Evolutionary conservation across 2,888 invertebrate genomes (phyloP), one percentile per base, ranked within the genome.

Genomic region (Dryococelus australis): DNA sequence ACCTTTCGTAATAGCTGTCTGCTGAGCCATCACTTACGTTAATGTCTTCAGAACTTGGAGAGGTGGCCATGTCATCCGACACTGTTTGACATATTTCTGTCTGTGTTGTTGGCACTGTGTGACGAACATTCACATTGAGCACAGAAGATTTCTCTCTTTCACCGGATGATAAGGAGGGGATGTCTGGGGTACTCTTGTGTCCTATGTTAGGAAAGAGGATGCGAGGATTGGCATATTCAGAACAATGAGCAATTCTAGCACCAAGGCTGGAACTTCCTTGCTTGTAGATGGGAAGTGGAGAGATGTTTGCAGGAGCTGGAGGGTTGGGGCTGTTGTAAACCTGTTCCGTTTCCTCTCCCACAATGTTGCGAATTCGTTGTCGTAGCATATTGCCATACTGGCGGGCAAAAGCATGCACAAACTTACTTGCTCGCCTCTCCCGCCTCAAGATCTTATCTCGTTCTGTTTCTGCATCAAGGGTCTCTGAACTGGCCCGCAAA

Each of bases 221-320:
- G 86, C 95, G 95, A 0, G 97, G 97, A 91, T 97, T 97, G 0
- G 96, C 97, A 90, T 98, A 98, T 91, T 98, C 97, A 0, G 97
- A 96, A 28, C 91, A 91, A 86, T 92, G 91, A 0, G 98, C 98
- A 91, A 98, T 97, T 89, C 98, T 95, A 80, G 97, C 98, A 0
- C 98, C 98, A 89, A 97, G 94, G 88, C 95, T 94, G 89, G 96
- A 96, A 90, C 97, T 97, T 20, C 97, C 97, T 92, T 96, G 97
- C 91, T 96, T 96, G 91, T 96, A 96, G 88, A 95, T 93, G 26
- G 94, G 94, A 43, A 94, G 90, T 9, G 91, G 89, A n/a, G 90
- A 89, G 51, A 90, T 90, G 0, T 89, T 88, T 0, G 89, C 83
- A n/a, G 87, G 88, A 6, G 88, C 88, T 13, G 88, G 87, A 0